Conservation (phyloP, 2,113 vertebrate genomes). For the Abramis brama region DNA sequence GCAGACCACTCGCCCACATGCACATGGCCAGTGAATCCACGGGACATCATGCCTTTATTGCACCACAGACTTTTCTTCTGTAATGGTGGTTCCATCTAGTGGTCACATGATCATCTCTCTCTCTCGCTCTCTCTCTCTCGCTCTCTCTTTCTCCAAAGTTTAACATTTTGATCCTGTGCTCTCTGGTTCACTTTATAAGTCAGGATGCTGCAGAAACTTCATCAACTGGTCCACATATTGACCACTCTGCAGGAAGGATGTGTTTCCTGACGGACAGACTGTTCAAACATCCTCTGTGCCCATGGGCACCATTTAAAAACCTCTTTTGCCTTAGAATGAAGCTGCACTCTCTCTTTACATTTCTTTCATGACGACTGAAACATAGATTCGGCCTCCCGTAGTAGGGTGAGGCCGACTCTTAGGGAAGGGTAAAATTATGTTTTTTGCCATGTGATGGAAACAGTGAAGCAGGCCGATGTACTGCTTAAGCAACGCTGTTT, state of each 20-base stretch:
- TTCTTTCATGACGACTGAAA: slow-evolving; percentile 5
- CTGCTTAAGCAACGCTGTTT: slow-evolving; percentile 2
- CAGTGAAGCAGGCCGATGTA: slow-evolving; percentile 18
- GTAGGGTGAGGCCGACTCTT: not conserved
- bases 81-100: slow-evolving; percentile 10
- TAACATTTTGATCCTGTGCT: not conserved
- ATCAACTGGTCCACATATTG: not conserved
- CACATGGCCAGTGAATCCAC: slow-evolving; percentile 15
- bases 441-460: not conserved
- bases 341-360: slow-evolving; percentile 34
- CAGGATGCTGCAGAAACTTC: slow-evolving; percentile 19
- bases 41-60: slow-evolving; percentile 29
- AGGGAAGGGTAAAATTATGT: not conserved
- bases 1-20: slow-evolving; percentile 31
- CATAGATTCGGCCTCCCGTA: not conserved
- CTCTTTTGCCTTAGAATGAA: slow-evolving; percentile 72
- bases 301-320: slow-evolving; percentile 65
- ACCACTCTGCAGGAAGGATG: slow-evolving; percentile 31
- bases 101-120: not conserved
- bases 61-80: slow-evolving; percentile 15
- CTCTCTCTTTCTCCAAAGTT: slow-evolving; percentile 11
- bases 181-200: slow-evolving; percentile 16
- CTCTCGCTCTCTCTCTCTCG: not conserved
- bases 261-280: slow-evolving; percentile 63
- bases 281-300: slow-evolving; percentile 67